Evolutionary conservation across 64 coral and sea anemone species (phyloP).

Genomic region (Cladopsammia gracilis): DNA sequence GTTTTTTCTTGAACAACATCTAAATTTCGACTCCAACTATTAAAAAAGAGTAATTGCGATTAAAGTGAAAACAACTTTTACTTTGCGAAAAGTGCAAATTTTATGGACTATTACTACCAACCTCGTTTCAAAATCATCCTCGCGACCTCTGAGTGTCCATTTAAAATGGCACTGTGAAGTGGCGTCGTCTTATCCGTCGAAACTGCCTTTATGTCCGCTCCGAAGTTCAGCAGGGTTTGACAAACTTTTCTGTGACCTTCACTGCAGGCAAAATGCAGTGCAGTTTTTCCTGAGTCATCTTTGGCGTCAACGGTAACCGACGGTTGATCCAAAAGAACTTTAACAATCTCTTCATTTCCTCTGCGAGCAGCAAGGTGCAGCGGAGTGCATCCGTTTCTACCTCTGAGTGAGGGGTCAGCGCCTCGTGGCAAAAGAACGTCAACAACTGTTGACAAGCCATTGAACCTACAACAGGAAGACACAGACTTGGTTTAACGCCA

Average conservation of each 20-base stretch:
- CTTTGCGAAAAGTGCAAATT: no score
- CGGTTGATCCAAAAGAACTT: constrained; percentile 42
- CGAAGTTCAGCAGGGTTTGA: constrained; percentile 26
- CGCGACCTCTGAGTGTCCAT: constrained; percentile 30
- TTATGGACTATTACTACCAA: not conserved
- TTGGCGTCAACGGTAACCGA: constrained; percentile 17
- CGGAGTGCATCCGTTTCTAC: constrained; percentile 27
- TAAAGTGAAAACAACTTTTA: no score
- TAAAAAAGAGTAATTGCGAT: no score
- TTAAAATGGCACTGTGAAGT: constrained; percentile 7
- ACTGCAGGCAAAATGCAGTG: constrained; percentile 52
- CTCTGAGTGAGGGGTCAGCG: constrained; percentile 34
- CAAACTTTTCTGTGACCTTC: constrained; percentile 21
- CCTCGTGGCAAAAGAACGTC: constrained; percentile 53
- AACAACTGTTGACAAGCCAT: constrained; percentile 8
- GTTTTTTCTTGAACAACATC: no score
- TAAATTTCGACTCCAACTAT: no score
- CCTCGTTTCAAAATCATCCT: constrained; percentile 36
- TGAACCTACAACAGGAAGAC: not conserved
- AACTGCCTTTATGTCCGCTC: constrained; percentile 42
- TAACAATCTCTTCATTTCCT: constrained; percentile 56
- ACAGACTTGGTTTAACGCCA: not conserved
- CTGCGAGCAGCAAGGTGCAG: constrained; percentile 64
- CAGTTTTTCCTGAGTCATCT: constrained; percentile 34
- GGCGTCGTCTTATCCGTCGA: constrained; percentile 34